These are phyloP conservation scores for Girardinichthys multiradiatus DNA, from an alignment of 2,113 vertebrate species.

Conservation along the genomic window DNA sequence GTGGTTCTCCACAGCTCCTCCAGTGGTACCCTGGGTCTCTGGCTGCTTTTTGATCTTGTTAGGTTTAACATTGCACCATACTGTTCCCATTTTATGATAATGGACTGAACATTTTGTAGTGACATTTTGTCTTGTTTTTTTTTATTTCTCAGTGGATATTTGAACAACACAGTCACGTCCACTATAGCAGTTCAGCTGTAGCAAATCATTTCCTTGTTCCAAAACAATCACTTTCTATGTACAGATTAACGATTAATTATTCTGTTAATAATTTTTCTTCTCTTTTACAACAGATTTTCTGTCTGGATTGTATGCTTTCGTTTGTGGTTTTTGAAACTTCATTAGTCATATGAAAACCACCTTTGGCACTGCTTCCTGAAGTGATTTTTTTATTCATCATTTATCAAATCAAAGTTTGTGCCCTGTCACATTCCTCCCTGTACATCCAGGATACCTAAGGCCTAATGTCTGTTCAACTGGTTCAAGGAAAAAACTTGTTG, in stretches of 20 bases:
- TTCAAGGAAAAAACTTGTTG: not conserved
- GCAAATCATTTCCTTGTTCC: conserved; percentile 21
- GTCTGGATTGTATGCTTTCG: not conserved
- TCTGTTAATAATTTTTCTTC: conserved; percentile 4
- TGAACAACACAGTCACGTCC: conserved; percentile 1
- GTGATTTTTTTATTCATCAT: not conserved
- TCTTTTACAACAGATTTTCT: not conserved
- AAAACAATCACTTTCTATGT: conserved; percentile 19
- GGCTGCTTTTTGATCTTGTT: no score
- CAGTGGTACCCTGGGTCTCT: no score
- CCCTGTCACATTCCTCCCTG: not conserved
- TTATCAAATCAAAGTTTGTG: not conserved
- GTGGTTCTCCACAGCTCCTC: no score
- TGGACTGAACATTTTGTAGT: no score
- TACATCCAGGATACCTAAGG: not conserved
- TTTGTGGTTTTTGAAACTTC: not conserved
- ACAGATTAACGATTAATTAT: conserved; percentile 14
- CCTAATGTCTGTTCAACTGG: not conserved
- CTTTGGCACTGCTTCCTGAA: not conserved
- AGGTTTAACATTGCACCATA: no score
- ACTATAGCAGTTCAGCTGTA: not conserved
- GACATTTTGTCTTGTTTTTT: not conserved
- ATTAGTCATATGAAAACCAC: not conserved
- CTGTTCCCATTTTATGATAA: no score
- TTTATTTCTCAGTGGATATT: conserved; percentile 25